These are phyloP conservation scores for Lasioglossum oenotherae DNA, from an alignment of 2,888 invertebrate genomes.

Conservation along the genomic window DNA sequence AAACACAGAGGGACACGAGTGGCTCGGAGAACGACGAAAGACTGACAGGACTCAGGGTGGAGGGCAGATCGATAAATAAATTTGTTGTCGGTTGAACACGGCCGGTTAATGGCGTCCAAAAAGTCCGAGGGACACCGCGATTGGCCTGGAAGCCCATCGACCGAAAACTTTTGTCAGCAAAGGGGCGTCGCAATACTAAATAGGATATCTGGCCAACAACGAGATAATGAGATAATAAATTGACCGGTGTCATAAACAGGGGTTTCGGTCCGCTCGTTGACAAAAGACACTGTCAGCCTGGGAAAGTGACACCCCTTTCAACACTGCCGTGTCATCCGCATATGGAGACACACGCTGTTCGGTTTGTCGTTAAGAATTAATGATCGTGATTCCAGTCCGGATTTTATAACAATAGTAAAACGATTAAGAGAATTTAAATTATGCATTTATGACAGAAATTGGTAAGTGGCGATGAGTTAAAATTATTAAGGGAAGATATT, in stretches of 20 bases:
- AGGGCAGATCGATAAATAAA: constrained; percentile 54
- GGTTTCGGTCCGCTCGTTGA: not conserved
- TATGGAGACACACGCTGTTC: not conserved
- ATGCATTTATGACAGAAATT: no score
- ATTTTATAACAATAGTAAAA: no score
- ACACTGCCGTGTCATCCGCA: not conserved
- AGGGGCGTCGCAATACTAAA: not conserved
- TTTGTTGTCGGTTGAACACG: constrained; percentile 37
- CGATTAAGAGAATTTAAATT: no score
- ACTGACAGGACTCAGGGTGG: constrained; percentile 2
- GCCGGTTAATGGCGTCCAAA: constrained; percentile 17
- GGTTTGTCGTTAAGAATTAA: not conserved
- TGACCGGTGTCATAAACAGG: not conserved
- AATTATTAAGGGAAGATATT: no score
- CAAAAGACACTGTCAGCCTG: not conserved
- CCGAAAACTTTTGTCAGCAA: not conserved
- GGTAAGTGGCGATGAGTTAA: no score
- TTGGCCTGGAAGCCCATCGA: constrained; percentile 12
- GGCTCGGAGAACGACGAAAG: constrained; percentile 51
- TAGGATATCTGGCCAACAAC: not conserved
- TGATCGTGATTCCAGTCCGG: not conserved
- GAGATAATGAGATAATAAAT: constrained; percentile 6
- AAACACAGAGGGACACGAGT: constrained; percentile 57
- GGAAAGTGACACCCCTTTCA: not conserved
- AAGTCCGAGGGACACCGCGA: constrained; percentile 23